Base-by-base conservation (phyloP, 2,797 vertebrate genomes). In the Karalla daura region DNA sequence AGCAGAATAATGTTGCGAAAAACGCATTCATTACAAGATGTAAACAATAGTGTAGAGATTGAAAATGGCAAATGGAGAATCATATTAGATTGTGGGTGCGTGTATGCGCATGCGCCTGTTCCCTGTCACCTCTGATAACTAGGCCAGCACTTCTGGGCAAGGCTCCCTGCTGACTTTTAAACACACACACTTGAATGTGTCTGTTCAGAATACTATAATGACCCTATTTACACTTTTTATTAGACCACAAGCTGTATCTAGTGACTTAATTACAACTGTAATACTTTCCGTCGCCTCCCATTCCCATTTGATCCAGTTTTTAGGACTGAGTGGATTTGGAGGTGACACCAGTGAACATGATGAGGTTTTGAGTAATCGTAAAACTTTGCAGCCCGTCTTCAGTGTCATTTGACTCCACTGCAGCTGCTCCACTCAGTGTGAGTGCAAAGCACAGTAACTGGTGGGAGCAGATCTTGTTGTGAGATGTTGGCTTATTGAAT, bases 41-140 rank as follows among this genome's bases (percentile, higher is more conserved):
- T n/a, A n/a, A n/a, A n/a, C n/a, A n/a, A n/a, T n/a, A n/a, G n/a
- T n/a, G n/a, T n/a, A 3, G 18, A 46, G 13, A 14, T 56, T 51
- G 36, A 3, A 62, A 53, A 46, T 46, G 8, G 7, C 7, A 47
- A 21, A 14, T 25, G 25, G 13, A 35, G 45, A 13, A 18, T 25
- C 20, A 2, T 17, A 18, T 5, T 37, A 41, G 17, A n/a, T 39
- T 36, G 27, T 64, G 59, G 52, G 11, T 32, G 27, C 62, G 59
- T 55, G 32, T 6, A 10, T 35, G 40, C 3, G 35, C 56, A 43
- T 40, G 62, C 20, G 21, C 62, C 18, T 53, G 47, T 59, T 70
- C 56, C 45, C 39, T 63, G 52, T 73, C 72, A 76, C 70, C 69
- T 82, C 70, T 77, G 45, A 62, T 76, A 82, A 77, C 41, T 81